These are phyloP conservation scores for Nephrotoma appendiculata DNA, from an alignment of 2,888 invertebrate species.

Conservation along the genomic window DNA sequence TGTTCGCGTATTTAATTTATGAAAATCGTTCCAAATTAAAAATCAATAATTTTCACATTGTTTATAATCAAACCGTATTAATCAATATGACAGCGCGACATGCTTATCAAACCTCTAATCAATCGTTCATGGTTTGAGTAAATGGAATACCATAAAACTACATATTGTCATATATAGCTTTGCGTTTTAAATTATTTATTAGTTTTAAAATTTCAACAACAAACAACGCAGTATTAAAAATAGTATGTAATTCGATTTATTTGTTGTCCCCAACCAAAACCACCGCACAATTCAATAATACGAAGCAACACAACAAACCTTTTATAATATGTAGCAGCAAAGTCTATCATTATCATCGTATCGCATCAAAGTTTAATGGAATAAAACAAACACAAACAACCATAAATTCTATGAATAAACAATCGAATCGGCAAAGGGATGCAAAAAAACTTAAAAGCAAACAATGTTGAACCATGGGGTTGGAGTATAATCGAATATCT, in stretches of 20 bases:
- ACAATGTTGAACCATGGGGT: not conserved
- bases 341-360: not conserved
- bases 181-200: not conserved
- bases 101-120: too few relatives aligned
- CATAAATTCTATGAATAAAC: not conserved
- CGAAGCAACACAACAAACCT: not conserved
- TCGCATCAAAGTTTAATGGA: not conserved
- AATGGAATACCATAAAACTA: not conserved
- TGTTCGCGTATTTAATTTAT: too few relatives aligned
- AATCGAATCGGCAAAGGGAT: not conserved
- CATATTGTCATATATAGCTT: not conserved
- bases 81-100: too few relatives aligned
- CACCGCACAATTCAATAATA: not conserved
- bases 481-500: not conserved
- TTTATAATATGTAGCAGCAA: not conserved
- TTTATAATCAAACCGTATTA: too few relatives aligned
- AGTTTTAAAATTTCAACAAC: not conserved
- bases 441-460: not conserved
- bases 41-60: too few relatives aligned
- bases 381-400: not conserved
- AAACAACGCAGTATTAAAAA: not conserved
- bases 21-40: too few relatives aligned
- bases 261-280: not conserved
- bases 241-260: not conserved
- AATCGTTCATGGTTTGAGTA: too few relatives aligned